These are phyloP conservation scores for Herpetotheres cachinnans DNA, from an alignment of 2,113 vertebrate genomes.

Conservation along the genomic window DNA sequence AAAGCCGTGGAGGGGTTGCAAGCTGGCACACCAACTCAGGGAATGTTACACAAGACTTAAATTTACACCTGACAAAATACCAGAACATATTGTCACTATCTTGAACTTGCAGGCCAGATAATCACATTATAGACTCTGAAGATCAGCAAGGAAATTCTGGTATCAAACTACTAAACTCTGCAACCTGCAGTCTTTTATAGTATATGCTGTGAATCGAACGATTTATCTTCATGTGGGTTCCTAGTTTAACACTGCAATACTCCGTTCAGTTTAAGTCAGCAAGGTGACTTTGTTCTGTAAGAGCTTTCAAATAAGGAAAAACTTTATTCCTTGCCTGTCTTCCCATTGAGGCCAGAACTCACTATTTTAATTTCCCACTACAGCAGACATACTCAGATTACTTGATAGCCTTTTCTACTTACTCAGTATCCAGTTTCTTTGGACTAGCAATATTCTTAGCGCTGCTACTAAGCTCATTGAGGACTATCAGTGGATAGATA, in stretches of 20 bases:
- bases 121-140: not conserved
- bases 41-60: not conserved
- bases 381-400: not conserved
- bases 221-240: not conserved
- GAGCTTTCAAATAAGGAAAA: not conserved
- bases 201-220: not conserved
- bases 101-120: not conserved
- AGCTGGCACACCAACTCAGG: not conserved
- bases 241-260: not conserved
- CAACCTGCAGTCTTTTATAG: not conserved
- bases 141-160: not conserved
- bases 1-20: not conserved
- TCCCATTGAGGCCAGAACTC: not conserved
- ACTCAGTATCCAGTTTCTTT: slow-evolving; percentile 94
- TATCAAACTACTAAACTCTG: not conserved
- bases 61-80: not conserved
- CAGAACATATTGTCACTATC: not conserved
- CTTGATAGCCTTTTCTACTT: slow-evolving; percentile 60
- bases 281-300: not conserved
- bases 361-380: not conserved
- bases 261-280: not conserved
- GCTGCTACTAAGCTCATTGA: slow-evolving; percentile 95
- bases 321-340: not conserved
- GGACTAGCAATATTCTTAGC: slow-evolving; percentile 92
- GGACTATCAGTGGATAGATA: slow-evolving; percentile 94